Base-by-base conservation (phyloP, 2,888 invertebrate species). In the Priapulus caudatus region DNA sequence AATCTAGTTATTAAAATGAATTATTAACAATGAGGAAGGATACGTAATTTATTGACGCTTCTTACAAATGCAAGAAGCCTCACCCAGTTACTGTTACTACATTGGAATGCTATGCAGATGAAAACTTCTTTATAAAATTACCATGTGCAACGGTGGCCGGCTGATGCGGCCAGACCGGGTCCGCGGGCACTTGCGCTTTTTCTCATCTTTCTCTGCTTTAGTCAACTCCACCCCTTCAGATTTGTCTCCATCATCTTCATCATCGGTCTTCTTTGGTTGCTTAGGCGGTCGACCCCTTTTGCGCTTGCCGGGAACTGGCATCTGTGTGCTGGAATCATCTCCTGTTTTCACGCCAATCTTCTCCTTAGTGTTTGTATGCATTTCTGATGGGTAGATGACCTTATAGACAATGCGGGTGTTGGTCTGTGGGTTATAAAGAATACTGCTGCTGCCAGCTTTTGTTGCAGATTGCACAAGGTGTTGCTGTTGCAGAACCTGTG, bases 121-220 rank as follows among this genome's bases (percentile, higher is more conserved):
- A n/a, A n/a, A n/a, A n/a, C n/a, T n/a, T n/a, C n/a, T n/a, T n/a
- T n/a, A n/a, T n/a, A n/a, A n/a, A n/a, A n/a, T n/a, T n/a, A 78
- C 74, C 75, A 79, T 78, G 60, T 79, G 78, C 44, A 76, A 72
- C 0, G 79, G 79, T 1, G 79, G 79, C 50, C 78, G 73, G 1
- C 78, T 78, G 22, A 79, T 70, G 47, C 79, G 70, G 0, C 77
- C 76, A 10, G 75, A 79, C 53, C 79, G 67, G 16, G 78, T 79
- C 50, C 77, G 69, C 1, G 77, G 75, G 21, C 72, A 54, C 44
- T 68, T 67, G 53, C 70, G 70, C 56, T 73, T 73, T 54, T 65
- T 64, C 15, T 72, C 71, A 47, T 75, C 74, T 56, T 75, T 76
- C 58, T 77, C 77, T 56, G 74, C 75, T 52, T 63, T 64, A 1